Percentiles rank a stretch among this genome's conserved stretches.
Evolutionary conservation across 2,113 vertebrate species (phyloP).

Genomic region (Forbesichthys agassizii): DNA sequence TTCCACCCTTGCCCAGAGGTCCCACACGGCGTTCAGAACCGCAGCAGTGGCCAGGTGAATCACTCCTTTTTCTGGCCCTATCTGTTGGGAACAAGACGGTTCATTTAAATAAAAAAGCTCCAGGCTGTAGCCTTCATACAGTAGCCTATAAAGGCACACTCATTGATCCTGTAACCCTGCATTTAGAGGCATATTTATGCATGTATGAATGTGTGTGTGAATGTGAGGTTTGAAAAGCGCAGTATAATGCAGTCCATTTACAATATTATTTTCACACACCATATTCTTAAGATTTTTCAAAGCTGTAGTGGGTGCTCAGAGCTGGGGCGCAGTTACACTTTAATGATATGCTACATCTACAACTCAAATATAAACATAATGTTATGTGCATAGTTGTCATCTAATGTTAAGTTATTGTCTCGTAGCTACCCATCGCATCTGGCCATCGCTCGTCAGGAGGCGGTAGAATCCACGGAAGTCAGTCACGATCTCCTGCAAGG

Average conservation of each 20-base stretch:
- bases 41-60: slow-evolving; percentile 78
- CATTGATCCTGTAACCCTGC: neutral
- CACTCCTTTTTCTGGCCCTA: slow-evolving; percentile 80
- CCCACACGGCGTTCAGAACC: slow-evolving; percentile 82
- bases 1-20: slow-evolving; percentile 81
- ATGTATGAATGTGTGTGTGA: too few species aligned
- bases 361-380: too few species aligned
- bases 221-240: too few species aligned
- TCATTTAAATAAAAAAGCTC: neutral
- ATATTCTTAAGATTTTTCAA: too few species aligned
- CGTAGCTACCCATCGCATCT: slow-evolving; percentile 80
- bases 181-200: too few species aligned
- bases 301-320: too few species aligned
- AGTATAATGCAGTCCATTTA: too few species aligned
- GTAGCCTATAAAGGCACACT: neutral
- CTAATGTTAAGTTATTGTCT: neutral
- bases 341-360: too few species aligned
- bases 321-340: too few species aligned
- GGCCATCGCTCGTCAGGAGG: slow-evolving; percentile 76
- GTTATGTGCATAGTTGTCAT: too few species aligned
- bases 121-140: too few species aligned
- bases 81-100: slow-evolving; percentile 51
- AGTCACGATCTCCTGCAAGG: slow-evolving; percentile 73
- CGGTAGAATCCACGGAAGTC: slow-evolving; percentile 82
- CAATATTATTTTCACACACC: too few species aligned